Conservation (phyloP, 2,113 vertebrate genomes). For the Toxostoma redivivum region DNA sequence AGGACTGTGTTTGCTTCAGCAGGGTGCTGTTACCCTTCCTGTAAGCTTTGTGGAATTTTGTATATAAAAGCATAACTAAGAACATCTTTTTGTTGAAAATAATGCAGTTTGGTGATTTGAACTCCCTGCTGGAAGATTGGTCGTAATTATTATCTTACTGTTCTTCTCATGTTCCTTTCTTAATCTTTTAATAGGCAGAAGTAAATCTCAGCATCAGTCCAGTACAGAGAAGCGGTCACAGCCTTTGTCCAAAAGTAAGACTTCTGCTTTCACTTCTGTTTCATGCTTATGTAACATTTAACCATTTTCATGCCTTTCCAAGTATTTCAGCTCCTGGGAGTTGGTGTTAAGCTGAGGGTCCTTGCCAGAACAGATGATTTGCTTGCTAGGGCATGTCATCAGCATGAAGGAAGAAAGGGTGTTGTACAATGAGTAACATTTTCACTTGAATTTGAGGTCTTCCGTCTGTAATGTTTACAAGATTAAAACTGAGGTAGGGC, state of each 20-base stretch:
- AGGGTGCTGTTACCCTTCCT: neutral
- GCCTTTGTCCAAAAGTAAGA: conserved; percentile 46
- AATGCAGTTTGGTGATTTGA: neutral
- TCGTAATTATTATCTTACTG: neutral
- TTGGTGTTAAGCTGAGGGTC: neutral
- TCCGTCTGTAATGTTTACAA: neutral
- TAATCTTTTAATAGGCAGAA: neutral
- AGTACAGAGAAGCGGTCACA: neutral
- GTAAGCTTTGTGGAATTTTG: neutral
- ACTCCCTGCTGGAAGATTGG: neutral
- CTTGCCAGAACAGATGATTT: neutral
- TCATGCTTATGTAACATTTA: neutral
- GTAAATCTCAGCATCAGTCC: neutral
- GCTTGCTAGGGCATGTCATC: neutral
- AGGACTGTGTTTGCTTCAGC: neutral
- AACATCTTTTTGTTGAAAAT: neutral
- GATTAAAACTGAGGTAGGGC: neutral
- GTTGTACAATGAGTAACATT: neutral
- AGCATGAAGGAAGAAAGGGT: neutral
- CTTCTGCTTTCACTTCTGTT: conserved; percentile 29
- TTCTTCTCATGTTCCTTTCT: neutral
- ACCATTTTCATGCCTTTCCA: neutral
- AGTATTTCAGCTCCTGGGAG: neutral
- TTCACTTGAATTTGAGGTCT: neutral
- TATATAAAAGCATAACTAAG: neutral